Conservation (phyloP, 2,888 invertebrate species). For the Strigamia crassipes region DNA sequence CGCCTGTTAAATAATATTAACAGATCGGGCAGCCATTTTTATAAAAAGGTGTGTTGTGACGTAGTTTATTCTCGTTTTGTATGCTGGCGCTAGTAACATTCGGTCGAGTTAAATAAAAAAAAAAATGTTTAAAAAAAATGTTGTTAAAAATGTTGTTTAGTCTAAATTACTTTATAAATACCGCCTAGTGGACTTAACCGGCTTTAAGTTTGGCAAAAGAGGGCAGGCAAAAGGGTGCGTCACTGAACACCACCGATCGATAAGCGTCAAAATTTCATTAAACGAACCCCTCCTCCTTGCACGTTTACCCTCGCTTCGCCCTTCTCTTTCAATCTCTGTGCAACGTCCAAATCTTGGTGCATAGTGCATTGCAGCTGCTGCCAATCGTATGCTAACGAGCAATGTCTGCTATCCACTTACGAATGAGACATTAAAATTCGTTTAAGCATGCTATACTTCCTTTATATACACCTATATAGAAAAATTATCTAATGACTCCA, state of each 20-base stretch:
- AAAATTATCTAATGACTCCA: slow-evolving; percentile 22
- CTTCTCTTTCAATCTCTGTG: slow-evolving; percentile 17
- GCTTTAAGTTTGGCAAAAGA: neutral
- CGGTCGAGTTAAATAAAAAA: no score
- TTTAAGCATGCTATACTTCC: neutral
- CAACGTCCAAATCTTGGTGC: slow-evolving; percentile 30
- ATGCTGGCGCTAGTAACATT: no score
- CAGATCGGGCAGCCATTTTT: no score
- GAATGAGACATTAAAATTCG: slow-evolving; percentile 26
- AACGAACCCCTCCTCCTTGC: neutral
- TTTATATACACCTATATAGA: neutral
- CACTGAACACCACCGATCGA: neutral
- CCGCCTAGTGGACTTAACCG: neutral
- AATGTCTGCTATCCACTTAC: slow-evolving; percentile 8
- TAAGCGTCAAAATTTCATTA: slow-evolving; percentile 22
- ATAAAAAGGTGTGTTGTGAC: no score
- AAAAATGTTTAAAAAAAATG: no score
- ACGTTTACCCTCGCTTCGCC: slow-evolving; percentile 17
- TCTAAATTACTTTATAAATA: no score
- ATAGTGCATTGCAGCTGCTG: slow-evolving; percentile 18
- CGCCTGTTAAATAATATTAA: no score
- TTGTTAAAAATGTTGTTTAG: no score
- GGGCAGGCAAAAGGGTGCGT: neutral
- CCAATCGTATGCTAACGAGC: slow-evolving; percentile 30
- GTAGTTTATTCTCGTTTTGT: no score